These are phyloP conservation scores for Sparidentex hasta DNA, from an alignment of 2,797 vertebrate species.

Conservation along the genomic window DNA sequence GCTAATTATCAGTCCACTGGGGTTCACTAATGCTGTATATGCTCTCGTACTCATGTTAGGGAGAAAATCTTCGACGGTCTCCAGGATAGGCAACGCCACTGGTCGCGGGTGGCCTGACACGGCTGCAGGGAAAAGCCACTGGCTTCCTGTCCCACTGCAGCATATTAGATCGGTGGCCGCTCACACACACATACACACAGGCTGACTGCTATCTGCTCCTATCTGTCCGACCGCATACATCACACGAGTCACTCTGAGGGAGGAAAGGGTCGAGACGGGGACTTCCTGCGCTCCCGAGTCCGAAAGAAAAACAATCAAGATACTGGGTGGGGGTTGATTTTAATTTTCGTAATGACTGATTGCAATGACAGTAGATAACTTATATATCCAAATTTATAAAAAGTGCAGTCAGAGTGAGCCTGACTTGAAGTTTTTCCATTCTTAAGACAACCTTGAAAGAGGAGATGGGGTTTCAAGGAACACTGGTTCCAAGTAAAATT, in stretches of 20 bases:
- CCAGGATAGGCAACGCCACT: not conserved
- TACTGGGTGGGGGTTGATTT: not conserved
- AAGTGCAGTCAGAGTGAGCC: not conserved
- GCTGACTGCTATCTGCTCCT: constrained; percentile 55
- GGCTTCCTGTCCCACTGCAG: constrained; percentile 68
- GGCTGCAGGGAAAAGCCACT: constrained; percentile 56
- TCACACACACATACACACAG: constrained; percentile 33
- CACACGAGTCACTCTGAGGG: constrained; percentile 21
- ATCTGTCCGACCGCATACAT: constrained; percentile 47
- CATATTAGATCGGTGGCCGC: constrained; percentile 44
- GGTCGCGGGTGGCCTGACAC: constrained; percentile 44
- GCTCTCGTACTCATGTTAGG: constrained; percentile 6
- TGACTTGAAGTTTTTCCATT: constrained; percentile 3
- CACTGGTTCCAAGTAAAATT: constrained; percentile 18
- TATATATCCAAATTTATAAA: not conserved
- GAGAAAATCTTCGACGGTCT: constrained; percentile 22
- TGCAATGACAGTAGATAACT: not conserved
- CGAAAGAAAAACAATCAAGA: constrained; percentile 16
- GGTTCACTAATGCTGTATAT: not conserved
- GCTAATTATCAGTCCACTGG: constrained; percentile 21
- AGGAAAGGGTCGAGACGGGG: constrained; percentile 48
- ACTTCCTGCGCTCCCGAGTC: constrained; percentile 47
- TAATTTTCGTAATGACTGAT: not conserved
- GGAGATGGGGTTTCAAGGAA: constrained; percentile 13
- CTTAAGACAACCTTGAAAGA: not conserved